Conservation (phyloP, 2,888 invertebrate genomes). For the Pedicia rivosa region DNA sequence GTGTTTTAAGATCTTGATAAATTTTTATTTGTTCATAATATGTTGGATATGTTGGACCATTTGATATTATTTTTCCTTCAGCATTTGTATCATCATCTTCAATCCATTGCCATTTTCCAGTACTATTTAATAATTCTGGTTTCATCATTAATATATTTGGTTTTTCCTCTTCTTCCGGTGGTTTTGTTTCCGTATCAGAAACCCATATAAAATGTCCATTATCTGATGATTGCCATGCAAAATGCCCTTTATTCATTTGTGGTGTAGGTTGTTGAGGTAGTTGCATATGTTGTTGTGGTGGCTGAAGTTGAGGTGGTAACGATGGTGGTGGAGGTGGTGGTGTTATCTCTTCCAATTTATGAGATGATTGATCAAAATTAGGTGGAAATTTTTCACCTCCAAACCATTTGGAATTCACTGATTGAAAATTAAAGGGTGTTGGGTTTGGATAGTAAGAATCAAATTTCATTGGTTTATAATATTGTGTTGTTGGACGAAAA, state of each 20-base stretch:
- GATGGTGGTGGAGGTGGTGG: not conserved
- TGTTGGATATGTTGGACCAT: not conserved
- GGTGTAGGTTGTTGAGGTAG: not conserved
- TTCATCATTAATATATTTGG: not conserved
- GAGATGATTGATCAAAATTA: not conserved
- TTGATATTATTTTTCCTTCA: slow-evolving; percentile 5
- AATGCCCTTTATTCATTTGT: not conserved
- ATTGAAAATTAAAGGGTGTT: too few relatives aligned
- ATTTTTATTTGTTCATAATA: slow-evolving; percentile 6
- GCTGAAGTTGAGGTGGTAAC: too few relatives aligned
- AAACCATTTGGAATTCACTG: too few relatives aligned
- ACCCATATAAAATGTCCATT: slow-evolving; percentile 5
- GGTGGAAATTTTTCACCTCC: not conserved
- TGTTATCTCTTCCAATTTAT: not conserved
- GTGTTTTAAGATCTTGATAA: slow-evolving; percentile 3
- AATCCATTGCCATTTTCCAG: slow-evolving; percentile 5
- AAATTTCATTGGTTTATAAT: not conserved
- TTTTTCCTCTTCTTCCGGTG: not conserved
- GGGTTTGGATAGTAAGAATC: not conserved
- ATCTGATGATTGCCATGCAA: not conserved
- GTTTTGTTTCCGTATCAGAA: not conserved
- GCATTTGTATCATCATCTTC: slow-evolving; percentile 3
- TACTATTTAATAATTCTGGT: not conserved
- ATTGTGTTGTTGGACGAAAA: not conserved
- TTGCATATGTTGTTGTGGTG: not conserved